Evolutionary conservation across 2,888 invertebrate species (phyloP).

Genomic region (Chamaedrilus cognettii): DNA sequence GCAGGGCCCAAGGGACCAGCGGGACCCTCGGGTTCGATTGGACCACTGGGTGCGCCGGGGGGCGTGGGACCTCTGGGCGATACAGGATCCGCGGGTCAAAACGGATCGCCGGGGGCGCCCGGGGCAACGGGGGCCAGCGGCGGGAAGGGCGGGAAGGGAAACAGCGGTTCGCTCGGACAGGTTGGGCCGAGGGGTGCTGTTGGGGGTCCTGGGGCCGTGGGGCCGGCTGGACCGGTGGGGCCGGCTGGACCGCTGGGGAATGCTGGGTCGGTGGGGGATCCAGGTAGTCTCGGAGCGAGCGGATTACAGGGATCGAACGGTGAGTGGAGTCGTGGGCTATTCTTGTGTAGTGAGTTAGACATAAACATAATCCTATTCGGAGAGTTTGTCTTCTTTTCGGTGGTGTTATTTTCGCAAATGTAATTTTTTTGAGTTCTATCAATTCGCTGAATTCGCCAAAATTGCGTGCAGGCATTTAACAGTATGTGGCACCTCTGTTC

Average conservation of each 20-base stretch:
- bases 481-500: no score
- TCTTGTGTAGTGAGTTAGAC: no score
- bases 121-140: neutral
- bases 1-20: neutral
- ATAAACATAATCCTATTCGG: slow-evolving; percentile 12
- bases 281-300: neutral
- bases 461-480: no score
- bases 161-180: neutral
- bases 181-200: neutral
- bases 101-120: neutral
- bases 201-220: slow-evolving; percentile 6
- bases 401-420: no score
- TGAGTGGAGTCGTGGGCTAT: no score
- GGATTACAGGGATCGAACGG: neutral
- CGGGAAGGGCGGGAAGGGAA: neutral
- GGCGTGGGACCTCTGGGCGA: slow-evolving; percentile 2
- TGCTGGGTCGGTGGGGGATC: neutral
- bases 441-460: no score
- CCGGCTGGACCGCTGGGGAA: neutral
- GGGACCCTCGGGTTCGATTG: slow-evolving; percentile 5
- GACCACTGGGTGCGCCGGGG: slow-evolving; percentile 13
- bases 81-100: slow-evolving; percentile 19
- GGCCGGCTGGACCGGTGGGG: slow-evolving; percentile 16
- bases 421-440: no score
- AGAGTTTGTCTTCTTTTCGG: no score